Evolutionary conservation across 1,140 invertebrate species (phyloP), one percentile per base, ranked within the genome.

Genomic region (Aphaenogaster floridana): DNA sequence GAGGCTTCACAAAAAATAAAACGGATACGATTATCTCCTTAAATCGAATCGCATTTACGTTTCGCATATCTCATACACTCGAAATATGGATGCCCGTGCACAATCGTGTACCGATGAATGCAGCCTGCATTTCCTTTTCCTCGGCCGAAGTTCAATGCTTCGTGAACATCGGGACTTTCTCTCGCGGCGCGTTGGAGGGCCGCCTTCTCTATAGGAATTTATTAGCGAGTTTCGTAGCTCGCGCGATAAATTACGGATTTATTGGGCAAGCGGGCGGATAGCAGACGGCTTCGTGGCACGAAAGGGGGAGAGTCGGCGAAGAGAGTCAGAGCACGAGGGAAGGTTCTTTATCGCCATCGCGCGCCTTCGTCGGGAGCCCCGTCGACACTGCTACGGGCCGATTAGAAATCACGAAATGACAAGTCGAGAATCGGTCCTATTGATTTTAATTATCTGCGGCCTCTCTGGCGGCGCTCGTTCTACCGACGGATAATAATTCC

Each of bases 171-270:
- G 64, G 13, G 42, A 81, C 74, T 86, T 86, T 69, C 63, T 86
- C 63, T 78, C 48, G 48, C 36, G 48, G 74, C 21, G 52, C 48
- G 77, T 69, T 50, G 52, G 84, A 80, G 64, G 63, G 68, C 59
- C 61, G 50, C 84, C 39, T 69, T 69, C 66, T 69, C 69, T 71
- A 59, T 68, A 80, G n/a, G 71, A 61, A 88, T 86, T 88, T 83
- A 89, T 87, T 71, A 87, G 71, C 54, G 50, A 69, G 68, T 88
- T 89, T 92, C 72, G 63, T 79, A 52, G 64, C 86, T 89, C 72
- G 21, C 39, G 39, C 81, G 74, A 88, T 92, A 92, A 93, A 92
- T 93, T 89, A 92, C 59, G 64, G 63, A 84, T 69, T 68, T 86
- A 88, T 91, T 91, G 77, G 50, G 71, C 66, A 90, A 89, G 57